Evolutionary conservation across 2,888 invertebrate species (phyloP).

Genomic region (Ophion ellenae): DNA sequence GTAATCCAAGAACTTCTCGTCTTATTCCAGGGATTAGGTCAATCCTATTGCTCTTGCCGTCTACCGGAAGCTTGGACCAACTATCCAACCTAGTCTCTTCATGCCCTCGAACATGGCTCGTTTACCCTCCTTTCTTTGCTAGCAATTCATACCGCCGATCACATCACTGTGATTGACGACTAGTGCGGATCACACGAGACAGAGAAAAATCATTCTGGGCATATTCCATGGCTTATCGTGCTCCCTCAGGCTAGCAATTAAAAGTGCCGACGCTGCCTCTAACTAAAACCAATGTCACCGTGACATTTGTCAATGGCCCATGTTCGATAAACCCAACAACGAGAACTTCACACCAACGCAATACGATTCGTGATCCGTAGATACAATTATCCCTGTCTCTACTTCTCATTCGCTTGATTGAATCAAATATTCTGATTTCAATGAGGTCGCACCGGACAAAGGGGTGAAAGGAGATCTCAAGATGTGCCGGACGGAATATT

Average conservation of each 20-base stretch:
- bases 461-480: neutral
- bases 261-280: neutral
- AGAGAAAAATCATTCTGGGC: too few relatives aligned
- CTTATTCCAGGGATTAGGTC: neutral
- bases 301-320: neutral
- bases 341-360: neutral
- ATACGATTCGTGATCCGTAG: neutral
- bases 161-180: too few relatives aligned
- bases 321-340: neutral
- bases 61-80: neutral
- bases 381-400: neutral
- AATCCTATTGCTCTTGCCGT: neutral
- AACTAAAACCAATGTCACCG: neutral
- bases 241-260: neutral
- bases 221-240: neutral
- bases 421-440: conserved; percentile 9
- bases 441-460: neutral
- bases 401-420: neutral
- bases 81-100: neutral
- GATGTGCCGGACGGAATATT: neutral
- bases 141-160: too few relatives aligned
- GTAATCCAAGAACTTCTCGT: neutral
- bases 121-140: too few relatives aligned
- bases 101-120: too few relatives aligned
- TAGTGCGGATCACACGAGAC: too few relatives aligned